Percentiles rank a stretch among this genome's conserved stretches.
Evolutionary conservation across 2,888 invertebrate species (phyloP).

Genomic region (Epinotia nisella): DNA sequence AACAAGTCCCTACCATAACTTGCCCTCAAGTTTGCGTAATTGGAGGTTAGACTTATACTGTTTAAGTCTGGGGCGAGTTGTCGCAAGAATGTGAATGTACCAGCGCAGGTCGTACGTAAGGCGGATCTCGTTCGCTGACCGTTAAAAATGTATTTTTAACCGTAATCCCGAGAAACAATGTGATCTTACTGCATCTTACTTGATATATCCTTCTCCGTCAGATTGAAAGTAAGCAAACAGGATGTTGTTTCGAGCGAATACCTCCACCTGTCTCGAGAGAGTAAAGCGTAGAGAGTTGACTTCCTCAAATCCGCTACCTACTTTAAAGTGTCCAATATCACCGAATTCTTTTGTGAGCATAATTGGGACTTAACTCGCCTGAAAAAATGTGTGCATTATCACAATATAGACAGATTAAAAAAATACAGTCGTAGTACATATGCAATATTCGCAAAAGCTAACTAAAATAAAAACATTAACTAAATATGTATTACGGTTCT

Average conservation of each 20-base stretch:
- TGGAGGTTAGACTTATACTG: not conserved
- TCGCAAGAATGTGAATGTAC: not conserved
- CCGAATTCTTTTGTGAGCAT: not conserved
- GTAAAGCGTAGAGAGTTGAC: not conserved
- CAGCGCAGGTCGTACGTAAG: slow-evolving; percentile 9
- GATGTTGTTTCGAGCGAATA: slow-evolving; percentile 6
- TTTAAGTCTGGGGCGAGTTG: not conserved
- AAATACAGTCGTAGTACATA: too few relatives aligned
- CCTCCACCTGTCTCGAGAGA: slow-evolving; percentile 5
- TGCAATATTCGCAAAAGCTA: not conserved
- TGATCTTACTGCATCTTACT: slow-evolving; percentile 35
- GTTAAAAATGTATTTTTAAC: slow-evolving; percentile 47
- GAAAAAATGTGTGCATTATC: not conserved
- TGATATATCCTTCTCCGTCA: slow-evolving; percentile 31
- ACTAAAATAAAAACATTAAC: not conserved
- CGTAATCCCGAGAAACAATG: slow-evolving; percentile 44
- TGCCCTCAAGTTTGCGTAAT: not conserved
- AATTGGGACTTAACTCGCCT: not conserved
- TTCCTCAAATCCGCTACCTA: not conserved
- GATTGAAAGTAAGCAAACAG: slow-evolving; percentile 40
- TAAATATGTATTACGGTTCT: not conserved
- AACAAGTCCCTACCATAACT: not conserved
- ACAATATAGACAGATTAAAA: not conserved
- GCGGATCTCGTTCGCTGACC: slow-evolving; percentile 42
- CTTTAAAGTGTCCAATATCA: not conserved